Evolutionary conservation across 2,113 vertebrate species (phyloP).

Genomic region (Microtus montanus): DNA sequence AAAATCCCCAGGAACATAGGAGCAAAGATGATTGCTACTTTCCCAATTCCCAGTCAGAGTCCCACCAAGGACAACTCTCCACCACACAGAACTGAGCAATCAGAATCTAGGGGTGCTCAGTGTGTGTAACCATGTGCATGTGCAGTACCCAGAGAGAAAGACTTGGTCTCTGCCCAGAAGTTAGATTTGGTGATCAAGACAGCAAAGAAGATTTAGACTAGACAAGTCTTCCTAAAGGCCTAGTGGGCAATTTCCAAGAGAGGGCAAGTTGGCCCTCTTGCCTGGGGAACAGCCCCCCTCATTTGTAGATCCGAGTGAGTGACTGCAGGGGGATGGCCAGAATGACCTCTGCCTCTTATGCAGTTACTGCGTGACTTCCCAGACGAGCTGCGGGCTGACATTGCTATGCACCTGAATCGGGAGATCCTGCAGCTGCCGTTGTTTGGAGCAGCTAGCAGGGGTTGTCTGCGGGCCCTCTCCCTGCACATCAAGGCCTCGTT

Average conservation of each 20-base stretch:
- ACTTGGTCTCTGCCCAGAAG: background rate
- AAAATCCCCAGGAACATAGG: background rate
- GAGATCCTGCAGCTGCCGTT: slow-evolving; percentile 96
- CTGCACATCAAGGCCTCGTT: slow-evolving; percentile 97
- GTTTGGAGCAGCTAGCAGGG: slow-evolving; percentile 93
- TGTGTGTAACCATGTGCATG: background rate
- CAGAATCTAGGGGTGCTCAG: background rate
- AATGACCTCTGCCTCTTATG: slow-evolving; percentile 62
- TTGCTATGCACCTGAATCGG: slow-evolving; percentile 97
- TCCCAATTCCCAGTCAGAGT: background rate
- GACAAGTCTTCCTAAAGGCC: slow-evolving; percentile 5
- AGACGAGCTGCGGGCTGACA: slow-evolving; percentile 94
- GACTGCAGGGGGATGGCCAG: slow-evolving; percentile 32
- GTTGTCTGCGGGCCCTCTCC: slow-evolving; percentile 95
- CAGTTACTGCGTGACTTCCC: slow-evolving; percentile 97
- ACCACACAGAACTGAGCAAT: background rate
- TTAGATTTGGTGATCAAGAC: background rate
- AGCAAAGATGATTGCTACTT: background rate
- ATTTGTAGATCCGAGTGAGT: background rate
- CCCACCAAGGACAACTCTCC: background rate
- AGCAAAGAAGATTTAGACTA: background rate
- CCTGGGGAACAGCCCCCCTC: background rate
- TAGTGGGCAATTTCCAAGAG: background rate
- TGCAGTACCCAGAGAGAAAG: background rate
- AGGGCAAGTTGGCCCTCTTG: background rate